Base-by-base conservation (phyloP, 2,797 vertebrate genomes). In the Myotis myotis region DNA sequence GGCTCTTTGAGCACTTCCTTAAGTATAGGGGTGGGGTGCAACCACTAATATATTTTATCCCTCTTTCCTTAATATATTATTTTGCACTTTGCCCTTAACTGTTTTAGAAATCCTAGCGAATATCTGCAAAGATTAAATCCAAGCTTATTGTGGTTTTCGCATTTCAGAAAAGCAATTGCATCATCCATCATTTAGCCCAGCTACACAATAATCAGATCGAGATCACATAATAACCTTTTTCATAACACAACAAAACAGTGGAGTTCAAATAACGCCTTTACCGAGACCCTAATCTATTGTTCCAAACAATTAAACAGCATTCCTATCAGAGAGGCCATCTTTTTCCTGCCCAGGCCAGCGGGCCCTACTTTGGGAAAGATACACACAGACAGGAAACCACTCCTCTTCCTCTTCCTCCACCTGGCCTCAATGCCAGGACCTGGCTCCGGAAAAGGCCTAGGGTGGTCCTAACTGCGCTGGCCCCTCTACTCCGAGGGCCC, bases 301-400 rank as follows among this genome's bases (percentile, higher is more conserved):
- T 95, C 0, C 0, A 68, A 98, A 98, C 94, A 98, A 98, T 98
- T 82, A 96, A 97, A 95, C 82, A 93, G 44, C 30, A 51, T 33
- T 97, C 85, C 90, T 98, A 98, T 98, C 98, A 95, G 95, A 95
- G 93, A 96, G 97, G 97, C 96, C 97, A 98, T 98, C 97, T 98
- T 98, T 97, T 97, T 98, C 97, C 98, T 98, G 98, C 82, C 71
- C 76, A 36, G 86, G 87, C 97, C 87, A 89, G 82, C 0, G 55
- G 62, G 92, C 74, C 38, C 87, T 93, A 90, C 95, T 97, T 79
- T 75, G 87, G 83, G 89, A 95, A 85, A 94, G 96, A 94, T 70
- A 16, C 83, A 91, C 87, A 47, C 96, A 98, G 97, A 98, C 98
- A 97, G 98, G 98, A 98, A 98, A 87, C 96, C 97, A 78, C 97